phyloP scores from a whole-genome alignment of 2,888 invertebrate genomes.

The Aplocera efformata region DNA sequence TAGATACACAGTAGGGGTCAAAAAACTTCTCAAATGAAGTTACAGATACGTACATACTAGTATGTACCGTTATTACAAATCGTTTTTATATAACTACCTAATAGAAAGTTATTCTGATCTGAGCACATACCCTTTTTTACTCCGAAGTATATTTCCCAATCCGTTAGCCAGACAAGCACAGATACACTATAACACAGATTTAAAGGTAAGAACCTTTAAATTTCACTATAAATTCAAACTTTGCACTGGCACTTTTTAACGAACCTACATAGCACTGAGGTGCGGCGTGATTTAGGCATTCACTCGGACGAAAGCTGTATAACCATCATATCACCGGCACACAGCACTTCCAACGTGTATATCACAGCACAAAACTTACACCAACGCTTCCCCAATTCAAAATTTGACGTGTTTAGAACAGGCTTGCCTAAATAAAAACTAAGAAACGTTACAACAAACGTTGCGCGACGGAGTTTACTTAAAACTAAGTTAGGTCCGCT shows the following conservation, averaged over 20 bases:
- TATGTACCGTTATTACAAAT: constrained; percentile 30
- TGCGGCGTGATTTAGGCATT: constrained; percentile 73
- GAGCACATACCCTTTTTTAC: constrained; percentile 64
- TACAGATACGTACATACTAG: constrained; percentile 26
- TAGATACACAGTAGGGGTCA: neutral
- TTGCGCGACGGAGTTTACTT: constrained; percentile 65
- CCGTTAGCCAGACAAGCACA: constrained; percentile 54
- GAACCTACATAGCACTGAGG: constrained; percentile 65
- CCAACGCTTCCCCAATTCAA: constrained; percentile 47
- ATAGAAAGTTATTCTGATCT: constrained; percentile 26
- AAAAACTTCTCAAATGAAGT: constrained; percentile 19
- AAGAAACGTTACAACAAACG: constrained; percentile 62
- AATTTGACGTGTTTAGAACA: constrained; percentile 59
- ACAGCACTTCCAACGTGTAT: constrained; percentile 40
- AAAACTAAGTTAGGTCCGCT: constrained; percentile 74
- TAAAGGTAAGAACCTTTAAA: constrained; percentile 50
- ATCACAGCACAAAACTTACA: constrained; percentile 47
- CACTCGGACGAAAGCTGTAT: constrained; percentile 62
- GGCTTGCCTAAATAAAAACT: constrained; percentile 57
- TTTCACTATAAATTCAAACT: constrained; percentile 69
- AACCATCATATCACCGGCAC: constrained; percentile 38
- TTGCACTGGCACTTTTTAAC: constrained; percentile 73
- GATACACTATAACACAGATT: constrained; percentile 48
- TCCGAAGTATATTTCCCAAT: constrained; percentile 58
- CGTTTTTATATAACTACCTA: constrained; percentile 19